phyloP scores from a whole-genome alignment of 2,797 vertebrate species.

The Gastrophryne carolinensis region DNA sequence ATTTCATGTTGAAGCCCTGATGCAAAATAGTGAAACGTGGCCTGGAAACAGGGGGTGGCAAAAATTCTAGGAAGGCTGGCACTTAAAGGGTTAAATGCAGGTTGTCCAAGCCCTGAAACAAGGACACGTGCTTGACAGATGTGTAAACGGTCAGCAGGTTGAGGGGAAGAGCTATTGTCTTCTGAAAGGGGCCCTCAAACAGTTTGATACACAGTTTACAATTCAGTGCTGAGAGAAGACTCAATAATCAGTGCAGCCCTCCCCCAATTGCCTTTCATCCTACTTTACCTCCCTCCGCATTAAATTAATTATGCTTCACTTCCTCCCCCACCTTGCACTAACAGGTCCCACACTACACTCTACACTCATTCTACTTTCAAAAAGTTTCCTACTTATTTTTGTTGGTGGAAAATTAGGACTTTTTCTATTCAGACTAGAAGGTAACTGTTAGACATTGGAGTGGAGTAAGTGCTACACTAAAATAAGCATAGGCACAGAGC shows the following conservation, averaged over 20 bases:
- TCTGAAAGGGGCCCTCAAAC: slow-evolving; percentile 66
- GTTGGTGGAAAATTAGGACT: background rate
- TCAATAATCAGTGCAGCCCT: slow-evolving; percentile 61
- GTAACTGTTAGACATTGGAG: too few species aligned
- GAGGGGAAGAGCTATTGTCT: slow-evolving; percentile 52
- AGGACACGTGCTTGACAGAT: slow-evolving; percentile 46
- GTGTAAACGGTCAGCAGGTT: slow-evolving; percentile 49
- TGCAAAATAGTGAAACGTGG: too few species aligned
- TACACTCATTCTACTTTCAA: background rate
- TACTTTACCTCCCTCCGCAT: slow-evolving; percentile 59
- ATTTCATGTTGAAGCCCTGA: too few species aligned
- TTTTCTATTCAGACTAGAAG: background rate
- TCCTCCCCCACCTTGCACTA: slow-evolving; percentile 19
- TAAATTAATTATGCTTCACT: slow-evolving; percentile 58
- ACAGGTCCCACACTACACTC: slow-evolving; percentile 6
- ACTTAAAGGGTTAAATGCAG: too few species aligned
- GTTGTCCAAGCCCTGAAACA: slow-evolving; percentile 28
- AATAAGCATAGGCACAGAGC: too few species aligned
- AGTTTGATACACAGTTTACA: slow-evolving; percentile 65
- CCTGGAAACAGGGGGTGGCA: too few species aligned
- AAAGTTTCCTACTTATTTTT: background rate
- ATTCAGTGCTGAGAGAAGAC: slow-evolving; percentile 62
- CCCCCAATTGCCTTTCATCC: slow-evolving; percentile 39
- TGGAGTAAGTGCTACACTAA: too few species aligned
- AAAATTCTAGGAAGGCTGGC: too few species aligned